Evolutionary conservation across 2,888 invertebrate species (phyloP).

Genomic region (Euzetes globulus): DNA sequence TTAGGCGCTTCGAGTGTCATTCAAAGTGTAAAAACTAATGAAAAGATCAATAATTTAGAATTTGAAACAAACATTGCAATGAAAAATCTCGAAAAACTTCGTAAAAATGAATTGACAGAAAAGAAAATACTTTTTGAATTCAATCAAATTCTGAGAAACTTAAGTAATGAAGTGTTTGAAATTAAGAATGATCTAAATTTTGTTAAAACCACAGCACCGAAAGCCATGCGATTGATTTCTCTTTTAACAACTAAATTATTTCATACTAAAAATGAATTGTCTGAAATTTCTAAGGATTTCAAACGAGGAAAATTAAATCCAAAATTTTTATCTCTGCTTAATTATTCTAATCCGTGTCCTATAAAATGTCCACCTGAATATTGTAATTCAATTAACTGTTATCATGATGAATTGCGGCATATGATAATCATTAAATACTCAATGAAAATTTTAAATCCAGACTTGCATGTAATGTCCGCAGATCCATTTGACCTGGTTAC

Average conservation of each 20-base stretch:
- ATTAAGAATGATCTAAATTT: background rate
- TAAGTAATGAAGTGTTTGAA: background rate
- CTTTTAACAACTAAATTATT: background rate
- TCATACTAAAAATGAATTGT: background rate
- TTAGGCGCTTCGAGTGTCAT: background rate
- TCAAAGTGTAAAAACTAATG: background rate
- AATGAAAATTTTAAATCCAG: slow-evolving; percentile 1
- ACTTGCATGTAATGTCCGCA: background rate
- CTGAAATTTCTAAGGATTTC: background rate
- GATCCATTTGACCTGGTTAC: background rate
- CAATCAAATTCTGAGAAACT: background rate
- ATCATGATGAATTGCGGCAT: background rate
- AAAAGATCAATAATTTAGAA: background rate
- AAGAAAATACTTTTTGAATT: background rate
- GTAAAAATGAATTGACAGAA: background rate
- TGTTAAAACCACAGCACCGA: background rate
- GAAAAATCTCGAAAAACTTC: background rate
- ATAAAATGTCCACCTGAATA: background rate
- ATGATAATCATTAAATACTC: background rate
- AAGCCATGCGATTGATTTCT: background rate
- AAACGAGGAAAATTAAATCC: background rate
- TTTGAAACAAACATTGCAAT: background rate
- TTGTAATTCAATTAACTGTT: background rate
- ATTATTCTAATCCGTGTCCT: background rate
- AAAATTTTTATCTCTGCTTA: background rate